phyloP scores from a whole-genome alignment of 2,797 vertebrate species.

The Eupleurogrammus muticus region DNA sequence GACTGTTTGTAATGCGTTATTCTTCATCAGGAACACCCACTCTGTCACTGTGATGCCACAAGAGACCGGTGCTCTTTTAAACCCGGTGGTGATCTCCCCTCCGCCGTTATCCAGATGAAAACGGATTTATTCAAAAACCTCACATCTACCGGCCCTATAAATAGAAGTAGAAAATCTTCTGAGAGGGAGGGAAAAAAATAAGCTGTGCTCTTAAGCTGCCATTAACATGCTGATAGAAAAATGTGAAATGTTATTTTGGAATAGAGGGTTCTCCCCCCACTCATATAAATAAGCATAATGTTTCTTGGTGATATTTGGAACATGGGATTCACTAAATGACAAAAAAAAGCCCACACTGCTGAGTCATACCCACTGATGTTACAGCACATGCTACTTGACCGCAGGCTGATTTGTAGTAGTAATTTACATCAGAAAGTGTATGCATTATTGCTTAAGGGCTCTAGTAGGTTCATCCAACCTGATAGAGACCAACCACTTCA shows the following conservation, averaged over 20 bases:
- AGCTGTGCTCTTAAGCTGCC: constrained; percentile 83
- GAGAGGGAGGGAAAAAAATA: constrained; percentile 64
- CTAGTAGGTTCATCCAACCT: constrained; percentile 36
- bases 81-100: constrained; percentile 79
- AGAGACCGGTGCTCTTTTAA: constrained; percentile 82
- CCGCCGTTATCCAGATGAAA: constrained; percentile 83
- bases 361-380: constrained; percentile 50
- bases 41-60: constrained; percentile 66
- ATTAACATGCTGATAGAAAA: constrained; percentile 83
- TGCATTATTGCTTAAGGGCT: constrained; percentile 55
- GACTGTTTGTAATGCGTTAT: constrained; percentile 72
- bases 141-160: constrained; percentile 81
- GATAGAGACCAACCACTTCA: constrained; percentile 30
- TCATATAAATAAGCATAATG: constrained; percentile 46
- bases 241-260: constrained; percentile 73
- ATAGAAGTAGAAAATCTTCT: constrained; percentile 84
- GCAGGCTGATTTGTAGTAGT: constrained; percentile 47
- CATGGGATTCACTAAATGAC: constrained; percentile 46
- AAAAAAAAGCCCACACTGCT: constrained; percentile 34
- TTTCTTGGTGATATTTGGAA: constrained; percentile 38
- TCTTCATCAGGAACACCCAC: constrained; percentile 76
- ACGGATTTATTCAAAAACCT: constrained; percentile 84
- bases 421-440: constrained; percentile 49
- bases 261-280: constrained; percentile 45
- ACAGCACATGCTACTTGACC: constrained; percentile 48